These are phyloP conservation scores for Cremastinae sp. DNA, from an alignment of 2,888 invertebrate species.

Conservation along the genomic window DNA sequence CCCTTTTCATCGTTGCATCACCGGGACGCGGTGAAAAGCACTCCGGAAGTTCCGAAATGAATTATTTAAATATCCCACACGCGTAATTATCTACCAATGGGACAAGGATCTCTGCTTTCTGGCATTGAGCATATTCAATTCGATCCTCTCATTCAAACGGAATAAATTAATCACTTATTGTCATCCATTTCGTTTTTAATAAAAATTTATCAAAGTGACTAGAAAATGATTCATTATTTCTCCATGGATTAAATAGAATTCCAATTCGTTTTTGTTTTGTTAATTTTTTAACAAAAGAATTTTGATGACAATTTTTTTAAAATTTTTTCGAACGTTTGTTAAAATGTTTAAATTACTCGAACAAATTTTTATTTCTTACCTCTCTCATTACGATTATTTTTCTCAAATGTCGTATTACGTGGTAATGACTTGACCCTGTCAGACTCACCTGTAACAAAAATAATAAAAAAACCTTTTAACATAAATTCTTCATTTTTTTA, in stretches of 20 bases:
- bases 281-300: too few species aligned
- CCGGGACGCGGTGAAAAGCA: conserved; percentile 21
- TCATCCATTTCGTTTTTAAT: too few species aligned
- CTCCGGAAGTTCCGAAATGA: conserved; percentile 45
- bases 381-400: conserved; percentile 38
- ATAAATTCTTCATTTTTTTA: too few species aligned
- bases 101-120: not conserved
- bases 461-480: conserved; percentile 13
- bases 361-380: conserved; percentile 48
- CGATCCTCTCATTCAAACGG: too few species aligned
- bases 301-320: too few species aligned
- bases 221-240: too few species aligned
- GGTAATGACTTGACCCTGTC: conserved; percentile 69
- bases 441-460: conserved; percentile 75
- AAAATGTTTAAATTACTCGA: not conserved
- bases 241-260: too few species aligned
- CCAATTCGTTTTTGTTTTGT: too few species aligned
- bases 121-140: not conserved
- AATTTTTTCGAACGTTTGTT: not conserved
- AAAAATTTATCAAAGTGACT: too few species aligned
- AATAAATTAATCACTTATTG: too few species aligned
- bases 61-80: conserved; percentile 48
- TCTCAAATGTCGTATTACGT: conserved; percentile 64
- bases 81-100: conserved; percentile 8
- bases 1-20: conserved; percentile 43